Evolutionary conservation across 2,797 vertebrate species (phyloP), one percentile per base, ranked within the genome.

Genomic region (Mallotus villosus): DNA sequence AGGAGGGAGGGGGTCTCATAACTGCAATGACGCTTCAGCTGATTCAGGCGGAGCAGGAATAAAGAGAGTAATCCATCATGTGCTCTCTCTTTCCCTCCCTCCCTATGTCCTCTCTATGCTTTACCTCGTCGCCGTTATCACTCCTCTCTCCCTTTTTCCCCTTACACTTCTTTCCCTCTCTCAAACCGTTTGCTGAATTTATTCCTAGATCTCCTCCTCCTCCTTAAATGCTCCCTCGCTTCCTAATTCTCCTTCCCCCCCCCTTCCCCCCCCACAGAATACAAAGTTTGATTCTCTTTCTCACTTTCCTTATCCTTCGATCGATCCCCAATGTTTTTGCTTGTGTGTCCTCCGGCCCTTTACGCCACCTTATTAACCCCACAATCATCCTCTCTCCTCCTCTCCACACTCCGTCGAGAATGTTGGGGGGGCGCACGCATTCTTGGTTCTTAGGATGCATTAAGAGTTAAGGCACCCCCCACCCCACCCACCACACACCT

Each of bases 21-120:
- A 60, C 41, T 25, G 58, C 76, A 65, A 65, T 70, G 75, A 67
- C 63, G 73, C 49, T 65, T 59, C 51, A 71, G 68, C 78, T 82
- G 75, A 79, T 79, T 78, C 27, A 71, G 63, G 21, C 46, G 61
- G 11, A 24, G 64, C 25, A 32, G 61, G 29, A 62, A 46, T 46
- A 27, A 37, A 34, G 14, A 71, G 27, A 19, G 70, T 63, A 55
- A 71, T 71, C 61, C 75, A 46, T 46, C 41, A 46, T 46, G 41
- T 62, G 41, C 63, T 41, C 34, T 37, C 29, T 41, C 29, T 63
- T 34, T 21, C 7, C 70, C 49, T n/a, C 64, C 22, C 53, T 73
- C 32, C 71, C 80, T 73, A 80, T 80, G 70, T 68, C 71, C 59
- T 29, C 68, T 25, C 67, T 19, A 64, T 58, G 59, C 3, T 46